Conservation (phyloP, 2,888 invertebrate genomes). For the Drosophila anomalata region DNA sequence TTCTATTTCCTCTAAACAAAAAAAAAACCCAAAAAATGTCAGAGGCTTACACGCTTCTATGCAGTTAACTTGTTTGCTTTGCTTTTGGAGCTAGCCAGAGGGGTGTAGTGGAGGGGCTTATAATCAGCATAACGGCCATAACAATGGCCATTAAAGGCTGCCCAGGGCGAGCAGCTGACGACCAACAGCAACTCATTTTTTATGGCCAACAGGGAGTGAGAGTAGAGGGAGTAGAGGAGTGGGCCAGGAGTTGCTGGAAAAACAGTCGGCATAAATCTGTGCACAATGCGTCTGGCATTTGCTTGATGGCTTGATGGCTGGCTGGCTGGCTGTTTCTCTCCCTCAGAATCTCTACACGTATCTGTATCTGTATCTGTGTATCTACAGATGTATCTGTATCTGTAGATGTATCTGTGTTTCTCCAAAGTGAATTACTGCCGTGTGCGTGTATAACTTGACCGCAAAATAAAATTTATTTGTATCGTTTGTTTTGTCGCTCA, state of each 20-base stretch:
- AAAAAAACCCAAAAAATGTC: slow-evolving; percentile 38
- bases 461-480: slow-evolving; percentile 65
- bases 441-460: slow-evolving; percentile 47
- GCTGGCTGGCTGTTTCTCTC: slow-evolving; percentile 2
- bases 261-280: slow-evolving; percentile 57
- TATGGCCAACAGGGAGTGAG: slow-evolving; percentile 29
- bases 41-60: slow-evolving; percentile 47
- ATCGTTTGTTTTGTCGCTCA: slow-evolving; percentile 49
- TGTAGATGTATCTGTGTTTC: slow-evolving; percentile 7
- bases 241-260: background rate
- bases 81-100: background rate
- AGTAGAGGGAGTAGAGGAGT: background rate
- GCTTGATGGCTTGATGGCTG: slow-evolving; percentile 39
- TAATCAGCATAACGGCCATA: slow-evolving; percentile 61
- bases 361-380: background rate
- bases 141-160: slow-evolving; percentile 59
- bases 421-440: slow-evolving; percentile 23
- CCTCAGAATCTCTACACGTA: slow-evolving; percentile 5
- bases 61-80: slow-evolving; percentile 36
- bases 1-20: slow-evolving; percentile 21
- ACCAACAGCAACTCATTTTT: slow-evolving; percentile 52
- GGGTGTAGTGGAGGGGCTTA: slow-evolving; percentile 3
- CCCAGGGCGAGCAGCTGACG: slow-evolving; percentile 26
- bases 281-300: slow-evolving; percentile 57
- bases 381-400: background rate